A percentile compares a stretch with the other conserved stretches of the same genome.
These are phyloP conservation scores for Willowsia nigromaculata DNA, from an alignment of 2,888 invertebrate species.

Conservation along the genomic window DNA sequence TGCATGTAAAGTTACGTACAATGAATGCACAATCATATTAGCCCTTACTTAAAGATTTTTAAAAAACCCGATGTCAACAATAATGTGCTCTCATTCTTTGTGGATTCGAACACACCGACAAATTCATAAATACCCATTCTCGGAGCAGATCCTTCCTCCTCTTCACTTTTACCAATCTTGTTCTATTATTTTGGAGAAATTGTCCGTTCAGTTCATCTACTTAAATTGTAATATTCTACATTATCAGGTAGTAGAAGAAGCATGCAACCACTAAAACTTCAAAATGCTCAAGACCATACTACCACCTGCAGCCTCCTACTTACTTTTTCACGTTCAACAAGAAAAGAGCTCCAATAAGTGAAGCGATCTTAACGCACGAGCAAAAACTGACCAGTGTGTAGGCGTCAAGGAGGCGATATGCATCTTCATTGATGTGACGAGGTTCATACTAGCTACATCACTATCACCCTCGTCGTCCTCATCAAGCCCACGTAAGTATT, in stretches of 20 bases:
- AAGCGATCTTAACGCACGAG: conserved; percentile 27
- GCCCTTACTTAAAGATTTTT: no score
- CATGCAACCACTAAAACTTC: no score
- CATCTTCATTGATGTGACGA: neutral
- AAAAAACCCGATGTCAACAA: neutral
- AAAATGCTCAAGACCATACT: neutral
- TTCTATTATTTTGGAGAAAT: no score
- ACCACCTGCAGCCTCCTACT: conserved; percentile 15
- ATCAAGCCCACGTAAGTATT: conserved; percentile 37
- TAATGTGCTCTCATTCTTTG: neutral
- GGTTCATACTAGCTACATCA: neutral
- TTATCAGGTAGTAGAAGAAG: no score
- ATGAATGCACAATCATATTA: no score
- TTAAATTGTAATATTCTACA: no score
- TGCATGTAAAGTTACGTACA: no score
- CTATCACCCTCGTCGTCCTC: conserved; percentile 12
- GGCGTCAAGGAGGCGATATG: conserved; percentile 36
- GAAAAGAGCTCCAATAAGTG: neutral
- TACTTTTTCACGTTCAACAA: neutral
- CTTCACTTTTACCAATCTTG: neutral
- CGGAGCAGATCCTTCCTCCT: neutral
- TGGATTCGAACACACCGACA: neutral
- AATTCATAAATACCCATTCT: neutral
- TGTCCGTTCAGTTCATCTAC: no score
- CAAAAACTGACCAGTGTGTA: conserved; percentile 48